A percentile compares a stretch with the other conserved stretches of the same genome.
These are phyloP conservation scores for Orcinus orca DNA, from an alignment of 2,113 vertebrate species.

Conservation along the genomic window DNA sequence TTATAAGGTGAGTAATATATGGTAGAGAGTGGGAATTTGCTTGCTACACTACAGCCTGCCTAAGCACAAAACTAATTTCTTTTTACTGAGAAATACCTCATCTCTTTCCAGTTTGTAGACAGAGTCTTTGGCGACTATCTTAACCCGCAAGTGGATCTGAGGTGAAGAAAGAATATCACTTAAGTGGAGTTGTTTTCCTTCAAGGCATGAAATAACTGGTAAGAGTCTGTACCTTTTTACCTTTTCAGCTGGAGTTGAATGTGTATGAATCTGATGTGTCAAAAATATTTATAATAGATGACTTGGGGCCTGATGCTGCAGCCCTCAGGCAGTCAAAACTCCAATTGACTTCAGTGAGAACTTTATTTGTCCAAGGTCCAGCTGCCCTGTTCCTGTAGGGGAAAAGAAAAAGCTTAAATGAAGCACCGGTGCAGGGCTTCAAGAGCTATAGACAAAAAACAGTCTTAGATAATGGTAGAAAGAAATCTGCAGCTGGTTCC, in stretches of 20 bases:
- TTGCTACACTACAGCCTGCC: neutral
- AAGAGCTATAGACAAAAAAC: neutral
- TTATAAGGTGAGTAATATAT: neutral
- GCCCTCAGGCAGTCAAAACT: conserved; percentile 52
- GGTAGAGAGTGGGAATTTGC: neutral
- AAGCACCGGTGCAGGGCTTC: neutral
- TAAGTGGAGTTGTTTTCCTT: conserved; percentile 45
- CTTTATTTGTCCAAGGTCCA: neutral
- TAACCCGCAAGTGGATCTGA: neutral
- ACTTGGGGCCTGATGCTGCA: conserved; percentile 49
- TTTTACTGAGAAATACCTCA: neutral
- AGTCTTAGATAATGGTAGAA: neutral
- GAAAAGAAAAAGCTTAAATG: conserved; percentile 12
- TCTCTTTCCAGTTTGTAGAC: neutral
- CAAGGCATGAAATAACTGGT: conserved; percentile 50
- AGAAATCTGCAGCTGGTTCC: neutral
- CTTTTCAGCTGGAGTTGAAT: conserved; percentile 37
- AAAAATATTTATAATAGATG: conserved; percentile 76
- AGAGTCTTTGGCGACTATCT: neutral
- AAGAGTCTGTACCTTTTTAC: conserved; percentile 45
- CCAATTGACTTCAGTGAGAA: conserved; percentile 62
- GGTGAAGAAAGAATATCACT: conserved; percentile 42
- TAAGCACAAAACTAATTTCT: neutral
- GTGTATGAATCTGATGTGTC: conserved; percentile 64
- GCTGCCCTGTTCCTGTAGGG: conserved; percentile 29